Evolutionary conservation across 2,113 vertebrate genomes (phyloP).

Genomic region (Rhinolophus ferrumequinum): DNA sequence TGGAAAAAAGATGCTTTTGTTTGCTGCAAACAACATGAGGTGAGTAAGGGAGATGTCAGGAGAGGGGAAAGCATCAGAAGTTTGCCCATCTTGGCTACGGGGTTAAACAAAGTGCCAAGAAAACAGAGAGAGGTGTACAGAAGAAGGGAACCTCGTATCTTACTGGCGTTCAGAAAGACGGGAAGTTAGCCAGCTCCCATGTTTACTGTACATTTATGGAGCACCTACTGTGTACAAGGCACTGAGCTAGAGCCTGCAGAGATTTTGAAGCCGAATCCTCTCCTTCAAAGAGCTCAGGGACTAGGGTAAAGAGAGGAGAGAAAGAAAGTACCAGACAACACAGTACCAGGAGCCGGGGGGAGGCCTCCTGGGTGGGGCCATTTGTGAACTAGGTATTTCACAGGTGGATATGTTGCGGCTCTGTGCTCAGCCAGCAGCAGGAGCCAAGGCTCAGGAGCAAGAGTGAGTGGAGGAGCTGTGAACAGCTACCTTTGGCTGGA

Average conservation of each 20-base stretch:
- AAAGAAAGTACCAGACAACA: background rate
- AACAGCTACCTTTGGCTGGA: background rate
- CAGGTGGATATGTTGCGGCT: background rate
- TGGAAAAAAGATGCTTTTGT: constrained; percentile 16
- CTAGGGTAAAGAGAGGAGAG: background rate
- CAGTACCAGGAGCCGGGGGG: background rate
- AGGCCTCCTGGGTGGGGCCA: background rate
- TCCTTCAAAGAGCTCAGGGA: background rate
- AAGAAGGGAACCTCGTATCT: background rate
- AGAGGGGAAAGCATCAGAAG: background rate
- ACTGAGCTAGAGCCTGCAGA: background rate
- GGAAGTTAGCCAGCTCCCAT: background rate
- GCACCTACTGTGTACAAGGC: background rate
- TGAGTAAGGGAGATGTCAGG: background rate
- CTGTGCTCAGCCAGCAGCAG: background rate
- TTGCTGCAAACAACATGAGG: constrained; percentile 9
- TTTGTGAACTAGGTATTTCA: background rate
- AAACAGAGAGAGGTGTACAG: background rate
- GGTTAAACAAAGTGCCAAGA: constrained; percentile 12
- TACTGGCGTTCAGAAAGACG: background rate
- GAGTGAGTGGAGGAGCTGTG: background rate
- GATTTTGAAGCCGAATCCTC: background rate
- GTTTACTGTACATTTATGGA: background rate
- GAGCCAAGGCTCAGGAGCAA: background rate
- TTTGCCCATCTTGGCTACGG: background rate